Percentiles rank a stretch among this genome's conserved stretches.
These are phyloP conservation scores for Aplidium turbinatum DNA, from an alignment of 23 tunicate genomes.

Conservation along the genomic window DNA sequence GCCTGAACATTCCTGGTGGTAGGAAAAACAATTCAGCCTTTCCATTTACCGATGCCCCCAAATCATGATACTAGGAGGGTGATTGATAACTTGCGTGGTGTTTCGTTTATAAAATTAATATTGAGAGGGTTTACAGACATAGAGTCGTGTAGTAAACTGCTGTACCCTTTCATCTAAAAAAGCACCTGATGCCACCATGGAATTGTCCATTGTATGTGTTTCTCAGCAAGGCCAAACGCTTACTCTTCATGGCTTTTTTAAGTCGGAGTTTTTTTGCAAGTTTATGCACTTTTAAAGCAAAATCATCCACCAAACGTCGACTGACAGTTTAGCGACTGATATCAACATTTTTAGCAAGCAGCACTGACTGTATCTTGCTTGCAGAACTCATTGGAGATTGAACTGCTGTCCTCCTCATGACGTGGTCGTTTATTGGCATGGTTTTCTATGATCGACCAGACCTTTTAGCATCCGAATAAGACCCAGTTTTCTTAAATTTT, in stretches of 20 bases:
- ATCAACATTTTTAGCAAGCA: not conserved
- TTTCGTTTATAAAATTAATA: slow-evolving; percentile 4
- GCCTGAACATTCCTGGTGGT: slow-evolving; percentile 15
- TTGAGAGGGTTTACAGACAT: slow-evolving; percentile 25
- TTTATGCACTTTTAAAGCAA: slow-evolving; percentile 14
- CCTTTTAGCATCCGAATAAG: not conserved
- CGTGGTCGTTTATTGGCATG: slow-evolving; percentile 2
- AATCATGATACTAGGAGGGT: slow-evolving; percentile 31
- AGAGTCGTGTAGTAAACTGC: slow-evolving; percentile 12
- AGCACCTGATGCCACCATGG: slow-evolving; percentile 17
- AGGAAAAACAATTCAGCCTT: slow-evolving; percentile 9
- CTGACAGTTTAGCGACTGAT: slow-evolving; percentile 11
- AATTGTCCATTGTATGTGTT: slow-evolving; percentile 17
- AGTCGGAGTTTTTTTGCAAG: slow-evolving; percentile 23
- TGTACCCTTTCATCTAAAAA: slow-evolving; percentile 21
- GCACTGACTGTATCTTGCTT: not conserved
- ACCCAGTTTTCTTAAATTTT: too few species aligned
- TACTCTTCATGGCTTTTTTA: slow-evolving; percentile 13
- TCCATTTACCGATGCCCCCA: slow-evolving; percentile 27
- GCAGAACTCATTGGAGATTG: slow-evolving; percentile 7
- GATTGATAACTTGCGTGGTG: slow-evolving; percentile 19
- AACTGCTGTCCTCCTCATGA: slow-evolving; percentile 8
- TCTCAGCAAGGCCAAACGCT: slow-evolving; percentile 20
- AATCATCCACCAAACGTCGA: slow-evolving; percentile 1
- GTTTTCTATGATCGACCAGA: slow-evolving; percentile 15